Base-by-base conservation (phyloP, 1,140 invertebrate genomes). In the Bicyclus anynana region DNA sequence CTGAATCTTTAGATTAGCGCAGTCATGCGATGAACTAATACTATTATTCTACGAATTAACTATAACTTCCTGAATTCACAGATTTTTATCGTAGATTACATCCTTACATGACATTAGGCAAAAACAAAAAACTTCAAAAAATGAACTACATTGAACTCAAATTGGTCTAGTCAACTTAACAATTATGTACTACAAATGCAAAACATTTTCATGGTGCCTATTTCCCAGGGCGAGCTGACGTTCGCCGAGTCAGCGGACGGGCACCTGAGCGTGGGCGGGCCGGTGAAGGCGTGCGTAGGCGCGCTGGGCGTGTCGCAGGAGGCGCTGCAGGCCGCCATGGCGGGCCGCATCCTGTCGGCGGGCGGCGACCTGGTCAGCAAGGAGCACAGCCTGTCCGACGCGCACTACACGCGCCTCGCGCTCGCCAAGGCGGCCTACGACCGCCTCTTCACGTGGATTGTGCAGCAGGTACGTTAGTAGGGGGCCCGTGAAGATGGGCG, bases 351-450 rank as follows among this genome's bases (percentile, higher is more conserved):
- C 18, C 97, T 99, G 71, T 96, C 97, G 2, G 97, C 97, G 0
- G 94, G 96, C 50, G 97, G 97, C 2, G 96, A 99, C 88, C 94
- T 99, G 2, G 96, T 99, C 91, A 93, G 95, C 77, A 99, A 99
- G 89, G 93, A 92, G 58, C 96, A 98, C 72, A 97, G 94, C 51
- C 90, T 94, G 27, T 90, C 87, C 1, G 95, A 98, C 77, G 97
- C 97, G 1, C 91, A 94, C 62, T 97, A 96, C 86, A 97, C 96
- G n/a, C 90, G 96, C 71, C 95, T 98, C 90, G 97, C 98, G 0
- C 91, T 99, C 62, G 95, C 96, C 12, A 99, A 99, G 91, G 96
- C 97, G 3, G 92, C 98, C 42, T 98, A 98, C 72, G 97, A 98
- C 67, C 90, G 96, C 33, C 89, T 99, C 18, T 99, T 99, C 82